These are phyloP conservation scores for Aspidoscelis tigris DNA, from an alignment of 2,113 vertebrate species.

Conservation along the genomic window DNA sequence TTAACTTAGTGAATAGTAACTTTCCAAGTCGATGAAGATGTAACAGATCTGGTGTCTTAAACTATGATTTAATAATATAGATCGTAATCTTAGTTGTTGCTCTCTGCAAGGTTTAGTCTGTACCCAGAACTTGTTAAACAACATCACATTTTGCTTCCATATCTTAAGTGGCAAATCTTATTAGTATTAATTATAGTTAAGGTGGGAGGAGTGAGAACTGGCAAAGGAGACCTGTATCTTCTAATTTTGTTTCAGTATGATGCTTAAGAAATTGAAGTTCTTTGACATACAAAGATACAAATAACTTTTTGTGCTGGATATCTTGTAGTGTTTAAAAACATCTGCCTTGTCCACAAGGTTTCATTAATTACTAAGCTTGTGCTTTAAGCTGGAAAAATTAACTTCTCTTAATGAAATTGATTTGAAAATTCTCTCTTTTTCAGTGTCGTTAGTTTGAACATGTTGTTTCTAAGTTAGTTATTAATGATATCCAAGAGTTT, in stretches of 20 bases:
- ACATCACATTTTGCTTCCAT: neutral
- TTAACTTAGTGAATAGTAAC: neutral
- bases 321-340: neutral
- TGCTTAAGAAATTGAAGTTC: neutral
- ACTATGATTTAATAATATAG: neutral
- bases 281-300: neutral
- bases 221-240: neutral
- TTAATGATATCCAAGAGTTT: neutral
- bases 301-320: neutral
- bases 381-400: too few relatives aligned
- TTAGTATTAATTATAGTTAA: neutral
- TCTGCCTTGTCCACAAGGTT: slow-evolving; percentile 8
- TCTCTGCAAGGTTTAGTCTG: neutral
- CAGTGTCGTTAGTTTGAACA: too few relatives aligned
- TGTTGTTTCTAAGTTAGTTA: neutral
- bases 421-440: neutral
- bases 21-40: neutral
- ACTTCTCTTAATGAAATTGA: neutral
- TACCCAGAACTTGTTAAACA: neutral
- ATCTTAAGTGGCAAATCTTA: neutral
- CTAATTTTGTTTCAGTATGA: too few relatives aligned
- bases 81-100: neutral
- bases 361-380: too few relatives aligned
- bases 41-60: neutral
- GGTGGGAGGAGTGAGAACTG: neutral